Percentiles rank a stretch among this genome's conserved stretches.
phyloP scores from a whole-genome alignment of 2,113 vertebrate species.

The Gymnobelideus leadbeateri region DNA sequence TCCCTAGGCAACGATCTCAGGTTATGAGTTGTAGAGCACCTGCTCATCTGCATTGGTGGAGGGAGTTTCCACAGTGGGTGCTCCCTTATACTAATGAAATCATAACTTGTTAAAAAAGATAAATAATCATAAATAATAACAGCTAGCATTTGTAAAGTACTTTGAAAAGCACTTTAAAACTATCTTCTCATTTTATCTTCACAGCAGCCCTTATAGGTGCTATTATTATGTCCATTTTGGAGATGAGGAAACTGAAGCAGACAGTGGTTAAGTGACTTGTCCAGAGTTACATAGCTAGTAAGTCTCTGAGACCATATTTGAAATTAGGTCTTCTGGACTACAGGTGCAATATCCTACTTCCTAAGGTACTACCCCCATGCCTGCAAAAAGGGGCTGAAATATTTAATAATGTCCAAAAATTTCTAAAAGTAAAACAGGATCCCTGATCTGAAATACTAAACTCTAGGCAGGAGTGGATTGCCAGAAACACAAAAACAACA shows the following conservation, averaged over 20 bases:
- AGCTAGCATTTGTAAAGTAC: neutral
- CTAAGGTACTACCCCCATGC: neutral
- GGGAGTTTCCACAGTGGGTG: neutral
- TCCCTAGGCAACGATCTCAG: neutral
- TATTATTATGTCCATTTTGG: neutral
- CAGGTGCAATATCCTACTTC: neutral
- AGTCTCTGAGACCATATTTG: neutral
- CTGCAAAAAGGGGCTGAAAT: neutral
- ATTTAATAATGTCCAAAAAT: neutral
- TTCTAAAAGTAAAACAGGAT: neutral
- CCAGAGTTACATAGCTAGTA: neutral
- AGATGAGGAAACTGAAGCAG: neutral
- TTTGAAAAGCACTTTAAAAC: neutral
- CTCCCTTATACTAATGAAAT: neutral
- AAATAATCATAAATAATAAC: neutral
- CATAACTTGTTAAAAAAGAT: neutral
- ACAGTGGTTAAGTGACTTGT: neutral
- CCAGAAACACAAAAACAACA: neutral
- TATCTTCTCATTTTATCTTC: neutral
- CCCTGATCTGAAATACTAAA: neutral
- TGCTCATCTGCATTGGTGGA: neutral
- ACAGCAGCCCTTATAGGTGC: neutral
- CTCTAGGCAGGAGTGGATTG: neutral
- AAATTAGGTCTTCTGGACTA: neutral
- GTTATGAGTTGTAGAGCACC: neutral